Percentiles rank a stretch among this genome's conserved stretches.
Conservation (phyloP, 2,797 vertebrate genomes). For the Pangasius krempfi region DNA sequence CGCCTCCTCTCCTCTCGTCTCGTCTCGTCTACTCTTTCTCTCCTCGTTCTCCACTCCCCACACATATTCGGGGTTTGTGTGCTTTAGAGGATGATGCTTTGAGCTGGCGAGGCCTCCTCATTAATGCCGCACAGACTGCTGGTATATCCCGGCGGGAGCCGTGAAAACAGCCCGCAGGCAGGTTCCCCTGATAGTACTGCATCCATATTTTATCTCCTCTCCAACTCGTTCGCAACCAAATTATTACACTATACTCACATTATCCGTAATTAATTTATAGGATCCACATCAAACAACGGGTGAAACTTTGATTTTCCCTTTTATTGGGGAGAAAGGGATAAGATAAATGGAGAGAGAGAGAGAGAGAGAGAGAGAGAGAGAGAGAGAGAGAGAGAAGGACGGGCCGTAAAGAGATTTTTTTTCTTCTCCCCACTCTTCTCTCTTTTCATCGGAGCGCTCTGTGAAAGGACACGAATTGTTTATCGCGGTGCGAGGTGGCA, state of each 20-base stretch:
- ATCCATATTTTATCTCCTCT: slow-evolving; percentile 62
- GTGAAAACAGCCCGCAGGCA: slow-evolving; percentile 55
- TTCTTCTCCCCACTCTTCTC: background rate
- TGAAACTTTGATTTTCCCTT: slow-evolving; percentile 50
- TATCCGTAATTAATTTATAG: slow-evolving; percentile 61
- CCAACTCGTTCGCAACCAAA: slow-evolving; percentile 61
- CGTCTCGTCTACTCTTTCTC: background rate
- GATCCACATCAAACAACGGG: slow-evolving; percentile 57
- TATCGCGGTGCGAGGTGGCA: background rate
- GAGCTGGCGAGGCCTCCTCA: slow-evolving; percentile 41
- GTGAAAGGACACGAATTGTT: slow-evolving; percentile 12
- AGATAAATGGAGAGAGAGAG: background rate
- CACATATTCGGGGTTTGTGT: slow-evolving; percentile 13
- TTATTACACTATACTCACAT: slow-evolving; percentile 58
- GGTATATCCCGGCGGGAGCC: slow-evolving; percentile 52
- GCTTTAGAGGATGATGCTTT: slow-evolving; percentile 37
- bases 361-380: no score
- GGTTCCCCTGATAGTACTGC: slow-evolving; percentile 55
- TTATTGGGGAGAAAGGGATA: slow-evolving; percentile 2
- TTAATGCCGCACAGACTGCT: slow-evolving; percentile 41
- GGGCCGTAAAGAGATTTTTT: slow-evolving; percentile 22
- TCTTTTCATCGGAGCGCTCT: slow-evolving; percentile 34
- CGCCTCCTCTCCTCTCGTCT: slow-evolving; percentile 21
- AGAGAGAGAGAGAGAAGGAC: background rate
- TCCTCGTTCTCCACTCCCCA: slow-evolving; percentile 6